Evolutionary conservation across 2,888 invertebrate species (phyloP).

Genomic region (Campopleginae sp.): DNA sequence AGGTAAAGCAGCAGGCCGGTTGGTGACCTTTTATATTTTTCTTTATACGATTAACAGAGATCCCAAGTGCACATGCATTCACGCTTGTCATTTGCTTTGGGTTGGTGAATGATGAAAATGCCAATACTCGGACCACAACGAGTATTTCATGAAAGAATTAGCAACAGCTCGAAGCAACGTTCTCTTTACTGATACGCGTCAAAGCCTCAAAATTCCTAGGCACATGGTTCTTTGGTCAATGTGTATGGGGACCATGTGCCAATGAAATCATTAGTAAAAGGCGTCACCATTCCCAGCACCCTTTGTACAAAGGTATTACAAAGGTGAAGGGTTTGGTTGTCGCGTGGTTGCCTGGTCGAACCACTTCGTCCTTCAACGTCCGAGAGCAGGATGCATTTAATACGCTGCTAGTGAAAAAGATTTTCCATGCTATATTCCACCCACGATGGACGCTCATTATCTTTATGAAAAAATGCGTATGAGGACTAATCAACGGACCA

Average conservation of each 20-base stretch:
- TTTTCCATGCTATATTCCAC: constrained; percentile 65
- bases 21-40: neutral
- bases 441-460: constrained; percentile 68
- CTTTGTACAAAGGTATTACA: constrained; percentile 10
- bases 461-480: neutral
- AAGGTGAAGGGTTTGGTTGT: constrained; percentile 73
- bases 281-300: constrained; percentile 14
- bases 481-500: neutral
- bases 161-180: constrained; percentile 66
- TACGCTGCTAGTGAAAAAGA: constrained; percentile 55
- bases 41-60: neutral
- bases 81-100: neutral
- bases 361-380: constrained; percentile 74
- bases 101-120: constrained; percentile 11
- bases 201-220: constrained; percentile 44
- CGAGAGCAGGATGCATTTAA: constrained; percentile 38
- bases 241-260: constrained; percentile 3
- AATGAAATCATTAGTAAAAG: constrained; percentile 30
- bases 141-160: constrained; percentile 62
- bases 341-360: constrained; percentile 72
- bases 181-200: constrained; percentile 58
- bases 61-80: neutral
- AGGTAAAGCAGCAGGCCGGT: neutral
- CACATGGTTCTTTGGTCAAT: neutral
- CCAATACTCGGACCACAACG: constrained; percentile 53